phyloP scores from a whole-genome alignment of 2,888 invertebrate genomes.

The Acanthosepion esculentum region DNA sequence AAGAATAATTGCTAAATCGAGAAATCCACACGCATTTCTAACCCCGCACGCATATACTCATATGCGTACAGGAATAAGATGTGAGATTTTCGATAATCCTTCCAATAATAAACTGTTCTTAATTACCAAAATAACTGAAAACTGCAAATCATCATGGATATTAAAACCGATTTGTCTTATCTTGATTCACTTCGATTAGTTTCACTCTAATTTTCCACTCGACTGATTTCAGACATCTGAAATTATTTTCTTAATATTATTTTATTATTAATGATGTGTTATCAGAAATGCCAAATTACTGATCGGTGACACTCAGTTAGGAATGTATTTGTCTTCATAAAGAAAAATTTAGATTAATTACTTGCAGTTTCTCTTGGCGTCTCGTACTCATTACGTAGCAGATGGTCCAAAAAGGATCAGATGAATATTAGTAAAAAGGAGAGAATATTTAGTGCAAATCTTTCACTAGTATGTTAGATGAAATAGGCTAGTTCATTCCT shows the following conservation, averaged over 20 bases:
- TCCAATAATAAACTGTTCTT: not conserved
- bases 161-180: not conserved
- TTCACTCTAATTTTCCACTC: not conserved
- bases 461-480: no score
- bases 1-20: no score
- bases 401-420: no score
- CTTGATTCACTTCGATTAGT: not conserved
- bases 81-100: not conserved
- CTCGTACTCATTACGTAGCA: no score
- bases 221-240: not conserved
- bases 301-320: not conserved
- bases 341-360: not conserved
- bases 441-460: no score
- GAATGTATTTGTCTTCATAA: not conserved
- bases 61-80: not conserved
- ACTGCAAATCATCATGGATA: not conserved
- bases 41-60: not conserved
- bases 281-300: not conserved
- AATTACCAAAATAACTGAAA: not conserved
- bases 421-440: no score
- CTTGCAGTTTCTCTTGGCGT: not conserved
- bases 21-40: not conserved
- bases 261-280: not conserved
- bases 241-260: not conserved
- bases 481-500: no score